Conservation (phyloP, 2,113 vertebrate genomes). For the Arvicanthis niloticus region DNA sequence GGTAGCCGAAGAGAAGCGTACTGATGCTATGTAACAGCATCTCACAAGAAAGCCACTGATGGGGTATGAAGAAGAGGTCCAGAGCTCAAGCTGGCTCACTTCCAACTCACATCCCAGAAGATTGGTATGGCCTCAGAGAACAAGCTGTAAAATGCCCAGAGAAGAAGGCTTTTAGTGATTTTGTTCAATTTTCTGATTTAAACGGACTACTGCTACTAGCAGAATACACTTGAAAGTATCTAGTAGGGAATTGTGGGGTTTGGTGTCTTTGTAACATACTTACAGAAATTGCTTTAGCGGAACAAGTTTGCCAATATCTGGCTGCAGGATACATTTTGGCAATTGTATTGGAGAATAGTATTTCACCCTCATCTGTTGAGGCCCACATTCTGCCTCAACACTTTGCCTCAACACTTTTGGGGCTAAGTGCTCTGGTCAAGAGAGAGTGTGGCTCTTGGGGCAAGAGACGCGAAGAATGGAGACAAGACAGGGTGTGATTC, state of each 20-base stretch:
- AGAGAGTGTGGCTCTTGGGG: too few species aligned
- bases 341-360: constrained; percentile 9
- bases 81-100: neutral
- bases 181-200: constrained; percentile 42
- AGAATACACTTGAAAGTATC: neutral
- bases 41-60: neutral
- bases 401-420: too few species aligned
- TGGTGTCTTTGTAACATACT: neutral
- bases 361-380: neutral
- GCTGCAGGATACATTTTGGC: neutral
- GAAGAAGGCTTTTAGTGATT: neutral
- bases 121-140: neutral
- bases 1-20: neutral
- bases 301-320: neutral
- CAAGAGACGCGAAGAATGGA: too few species aligned
- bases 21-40: neutral
- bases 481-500: too few species aligned
- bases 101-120: neutral
- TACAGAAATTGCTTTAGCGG: neutral
- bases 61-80: neutral
- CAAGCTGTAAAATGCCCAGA: neutral
- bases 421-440: too few species aligned
- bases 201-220: neutral
- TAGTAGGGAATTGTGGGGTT: neutral
- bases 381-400: too few species aligned